Base-by-base conservation (phyloP, 2,888 invertebrate genomes). In the Cataglyphis cursor region DNA sequence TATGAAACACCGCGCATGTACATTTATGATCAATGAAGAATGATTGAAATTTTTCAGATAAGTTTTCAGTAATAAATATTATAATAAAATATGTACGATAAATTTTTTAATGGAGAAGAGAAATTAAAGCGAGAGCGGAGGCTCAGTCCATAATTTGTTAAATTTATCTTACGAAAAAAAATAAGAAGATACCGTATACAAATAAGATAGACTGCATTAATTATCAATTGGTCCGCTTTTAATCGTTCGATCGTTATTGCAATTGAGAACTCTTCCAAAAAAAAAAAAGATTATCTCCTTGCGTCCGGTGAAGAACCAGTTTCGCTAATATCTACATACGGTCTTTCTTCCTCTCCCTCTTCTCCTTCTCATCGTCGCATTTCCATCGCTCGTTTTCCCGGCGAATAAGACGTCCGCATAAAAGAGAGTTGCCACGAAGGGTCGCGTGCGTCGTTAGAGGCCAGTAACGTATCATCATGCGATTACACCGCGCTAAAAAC, bases 391-490 rank as follows among this genome's bases (percentile, higher is more conserved):
- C 68, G 28, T 76, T 76, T 80, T 80, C 78, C 44, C 48, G 31
- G 57, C 83, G 81, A 87, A 70, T 81, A 83, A 90, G 88, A 90
- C 86, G 75, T 87, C 65, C 44, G 70, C 41, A 68, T 64, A 84
- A 88, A 65, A 68, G 70, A 64, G 74, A 51, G 80, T 80, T 59
- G 64, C 72, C 84, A 81, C 82, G 83, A 51, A 82, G 84, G 81
- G 88, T 89, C 89, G 89, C 89, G 89, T 90, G 89, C 83, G 84
- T 88, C 89, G 90, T 90, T 90, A 89, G 85, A 80, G 70, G 73
- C 85, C 66, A 84, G 65, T 72, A 89, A 90, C 90, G 88, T 90
- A 90, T 90, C 90, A 90, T 90, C 90, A 90, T 90, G 86, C 90
- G 90, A 90, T 90, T 90, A 90, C 68, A 81, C 82, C 85, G 83